A percentile compares a stretch with the other conserved stretches of the same genome.
phyloP scores from a whole-genome alignment of 2,797 vertebrate species.

The Microcaecilia unicolor region DNA sequence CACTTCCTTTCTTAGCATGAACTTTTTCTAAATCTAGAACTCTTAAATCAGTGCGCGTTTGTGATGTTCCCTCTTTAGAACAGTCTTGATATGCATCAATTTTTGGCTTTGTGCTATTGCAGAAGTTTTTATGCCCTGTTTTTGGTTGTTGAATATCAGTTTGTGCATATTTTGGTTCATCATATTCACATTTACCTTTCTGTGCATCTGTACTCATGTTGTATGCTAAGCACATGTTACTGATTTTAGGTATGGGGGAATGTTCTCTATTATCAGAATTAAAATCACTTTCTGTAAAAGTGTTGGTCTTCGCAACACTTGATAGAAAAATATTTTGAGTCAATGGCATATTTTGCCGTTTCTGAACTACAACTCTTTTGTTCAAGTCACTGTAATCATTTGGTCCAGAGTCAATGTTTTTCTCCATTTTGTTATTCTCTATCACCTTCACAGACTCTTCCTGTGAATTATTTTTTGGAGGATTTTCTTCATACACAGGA shows the following conservation, averaged over 20 bases:
- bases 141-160: not conserved
- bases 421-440: not conserved
- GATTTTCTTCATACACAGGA: not conserved
- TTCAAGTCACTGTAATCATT: not conserved
- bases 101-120: too few species aligned
- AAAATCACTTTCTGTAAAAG: not conserved
- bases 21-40: not conserved
- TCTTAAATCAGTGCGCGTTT: too few species aligned
- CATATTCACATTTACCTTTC: not conserved
- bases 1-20: not conserved
- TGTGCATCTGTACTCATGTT: not conserved
- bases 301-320: not conserved
- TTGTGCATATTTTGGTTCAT: not conserved
- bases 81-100: not conserved
- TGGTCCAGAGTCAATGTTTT: not conserved
- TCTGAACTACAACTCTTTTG: not conserved
- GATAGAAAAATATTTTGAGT: not conserved
- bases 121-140: not conserved
- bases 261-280: not conserved
- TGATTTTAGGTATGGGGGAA: not conserved
- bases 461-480: not conserved
- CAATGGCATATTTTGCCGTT: not conserved
- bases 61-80: too few species aligned
- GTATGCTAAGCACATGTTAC: accelerated
- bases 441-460: not conserved